Evolutionary conservation across 2,888 invertebrate species (phyloP).

Genomic region (Nomada hirtipes): DNA sequence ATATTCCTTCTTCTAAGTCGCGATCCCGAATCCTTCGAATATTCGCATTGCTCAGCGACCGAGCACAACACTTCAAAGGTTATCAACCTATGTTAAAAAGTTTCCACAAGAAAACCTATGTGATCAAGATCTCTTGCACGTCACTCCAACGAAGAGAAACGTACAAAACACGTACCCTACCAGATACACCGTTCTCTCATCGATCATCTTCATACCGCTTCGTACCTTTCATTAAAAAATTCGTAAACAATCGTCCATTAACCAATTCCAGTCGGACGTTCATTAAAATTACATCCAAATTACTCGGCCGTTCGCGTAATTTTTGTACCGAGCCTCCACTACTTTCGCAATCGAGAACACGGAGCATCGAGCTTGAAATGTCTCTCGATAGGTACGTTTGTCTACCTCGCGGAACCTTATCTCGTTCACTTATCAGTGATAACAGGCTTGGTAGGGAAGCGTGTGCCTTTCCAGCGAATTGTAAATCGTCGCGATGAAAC

Average conservation of each 20-base stretch:
- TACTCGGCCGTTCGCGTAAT: constrained; percentile 5
- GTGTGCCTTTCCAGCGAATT: constrained; percentile 16
- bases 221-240: neutral
- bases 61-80: no score
- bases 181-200: no score
- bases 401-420: constrained; percentile 47
- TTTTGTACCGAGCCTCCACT: neutral
- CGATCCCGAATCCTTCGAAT: no score
- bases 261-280: neutral
- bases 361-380: constrained; percentile 16
- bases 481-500: neutral
- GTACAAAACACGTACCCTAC: no score
- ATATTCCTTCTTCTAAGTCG: no score
- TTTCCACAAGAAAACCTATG: no score
- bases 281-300: neutral
- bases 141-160: no score
- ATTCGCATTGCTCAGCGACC: no score
- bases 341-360: constrained; percentile 16
- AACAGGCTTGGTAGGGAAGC: constrained; percentile 28
- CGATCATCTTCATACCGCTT: neutral
- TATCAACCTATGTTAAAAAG: no score
- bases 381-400: constrained; percentile 37
- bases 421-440: constrained; percentile 64
- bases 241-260: no score
- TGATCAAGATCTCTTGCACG: no score